A percentile compares a stretch with the other conserved stretches of the same genome.
Evolutionary conservation across 2,113 vertebrate species (phyloP).

Genomic region (Asarcornis scutulata): DNA sequence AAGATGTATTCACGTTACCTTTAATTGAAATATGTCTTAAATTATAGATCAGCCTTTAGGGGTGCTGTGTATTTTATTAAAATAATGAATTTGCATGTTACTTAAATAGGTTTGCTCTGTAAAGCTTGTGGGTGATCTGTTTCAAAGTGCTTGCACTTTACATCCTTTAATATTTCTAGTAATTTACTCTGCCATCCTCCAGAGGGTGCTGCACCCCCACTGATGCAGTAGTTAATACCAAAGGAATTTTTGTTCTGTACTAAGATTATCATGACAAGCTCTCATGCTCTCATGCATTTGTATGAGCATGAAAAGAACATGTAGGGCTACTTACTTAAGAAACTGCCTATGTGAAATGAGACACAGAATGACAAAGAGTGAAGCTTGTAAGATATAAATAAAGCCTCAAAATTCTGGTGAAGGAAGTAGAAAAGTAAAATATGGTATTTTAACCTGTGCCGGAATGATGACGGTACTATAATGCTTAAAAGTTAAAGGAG

Average conservation of each 20-base stretch:
- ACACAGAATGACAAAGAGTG: background rate
- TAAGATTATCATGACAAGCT: background rate
- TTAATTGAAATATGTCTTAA: background rate
- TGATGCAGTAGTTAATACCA: background rate
- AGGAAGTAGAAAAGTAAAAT: background rate
- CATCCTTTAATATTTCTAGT: background rate
- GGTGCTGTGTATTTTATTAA: background rate
- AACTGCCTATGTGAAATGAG: background rate
- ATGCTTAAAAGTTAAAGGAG: background rate
- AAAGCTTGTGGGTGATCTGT: background rate
- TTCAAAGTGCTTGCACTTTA: background rate
- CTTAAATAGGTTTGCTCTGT: background rate
- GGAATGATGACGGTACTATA: background rate
- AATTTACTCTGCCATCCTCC: background rate
- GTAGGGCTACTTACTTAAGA: background rate
- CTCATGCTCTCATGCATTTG: background rate
- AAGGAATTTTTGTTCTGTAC: background rate
- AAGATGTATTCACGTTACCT: background rate
- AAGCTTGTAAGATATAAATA: background rate
- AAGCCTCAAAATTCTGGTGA: background rate
- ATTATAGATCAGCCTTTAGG: background rate
- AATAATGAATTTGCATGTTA: background rate
- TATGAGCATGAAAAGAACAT: background rate
- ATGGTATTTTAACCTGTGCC: background rate
- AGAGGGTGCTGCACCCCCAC: constrained; percentile 50